Evolutionary conservation across 2,113 vertebrate species (phyloP).

Genomic region (Neodon shergylaensis): DNA sequence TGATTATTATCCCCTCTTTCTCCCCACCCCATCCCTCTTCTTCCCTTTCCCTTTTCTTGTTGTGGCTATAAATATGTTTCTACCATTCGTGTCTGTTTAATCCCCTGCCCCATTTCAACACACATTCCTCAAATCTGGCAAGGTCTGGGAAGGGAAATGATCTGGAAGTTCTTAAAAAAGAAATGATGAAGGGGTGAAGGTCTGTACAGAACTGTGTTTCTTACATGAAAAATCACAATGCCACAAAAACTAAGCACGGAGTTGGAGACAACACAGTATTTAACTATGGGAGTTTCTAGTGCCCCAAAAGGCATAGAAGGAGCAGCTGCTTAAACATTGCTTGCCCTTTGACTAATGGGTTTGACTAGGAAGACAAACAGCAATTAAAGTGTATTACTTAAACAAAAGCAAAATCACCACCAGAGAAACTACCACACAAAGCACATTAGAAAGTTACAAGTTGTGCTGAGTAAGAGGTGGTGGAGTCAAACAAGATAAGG

Average conservation of each 20-base stretch:
- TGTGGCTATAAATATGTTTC: neutral
- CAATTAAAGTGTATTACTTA: neutral
- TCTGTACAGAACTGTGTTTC: neutral
- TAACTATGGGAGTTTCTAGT: neutral
- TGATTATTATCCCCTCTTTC: too few species aligned
- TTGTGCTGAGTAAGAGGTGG: neutral
- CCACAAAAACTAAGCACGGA: neutral
- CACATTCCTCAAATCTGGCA: neutral
- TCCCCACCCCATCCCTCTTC: neutral
- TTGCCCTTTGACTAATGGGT: slow-evolving; percentile 51
- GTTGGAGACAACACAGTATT: neutral
- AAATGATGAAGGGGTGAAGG: neutral
- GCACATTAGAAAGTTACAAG: neutral
- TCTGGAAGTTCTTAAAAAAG: neutral
- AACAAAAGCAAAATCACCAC: neutral
- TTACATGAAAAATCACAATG: neutral
- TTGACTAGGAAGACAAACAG: neutral
- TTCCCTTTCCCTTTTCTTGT: too few species aligned
- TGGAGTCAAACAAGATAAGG: neutral
- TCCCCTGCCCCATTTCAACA: neutral
- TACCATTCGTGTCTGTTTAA: neutral
- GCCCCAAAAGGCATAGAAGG: neutral
- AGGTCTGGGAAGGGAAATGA: neutral
- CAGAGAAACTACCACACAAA: neutral
- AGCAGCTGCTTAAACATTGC: slow-evolving; percentile 60